A percentile compares a stretch with the other conserved stretches of the same genome.
phyloP scores from a whole-genome alignment of 2,888 invertebrate species.

The Platypus cylindrus region DNA sequence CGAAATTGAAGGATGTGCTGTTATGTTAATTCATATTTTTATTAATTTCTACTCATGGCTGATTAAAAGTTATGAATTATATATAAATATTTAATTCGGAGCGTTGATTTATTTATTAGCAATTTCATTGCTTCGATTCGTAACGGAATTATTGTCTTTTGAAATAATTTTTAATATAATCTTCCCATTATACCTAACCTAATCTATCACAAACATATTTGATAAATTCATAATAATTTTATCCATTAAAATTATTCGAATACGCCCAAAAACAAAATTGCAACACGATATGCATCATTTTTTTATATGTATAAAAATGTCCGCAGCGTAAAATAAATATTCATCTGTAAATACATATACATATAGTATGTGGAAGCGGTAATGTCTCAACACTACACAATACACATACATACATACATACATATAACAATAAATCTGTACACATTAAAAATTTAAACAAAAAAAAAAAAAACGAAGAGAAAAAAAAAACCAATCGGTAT shows the following conservation, averaged over 20 bases:
- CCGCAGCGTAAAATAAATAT: constrained; percentile 28
- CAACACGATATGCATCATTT: constrained; percentile 25
- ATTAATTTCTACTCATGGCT: no score
- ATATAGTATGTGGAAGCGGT: constrained; percentile 18
- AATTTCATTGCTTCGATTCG: no score
- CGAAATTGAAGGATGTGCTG: constrained; percentile 16
- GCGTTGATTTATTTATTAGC: no score
- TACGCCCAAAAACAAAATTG: constrained; percentile 9
- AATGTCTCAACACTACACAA: constrained; percentile 26
- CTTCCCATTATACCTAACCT: constrained; percentile 1
- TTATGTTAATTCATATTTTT: no score
- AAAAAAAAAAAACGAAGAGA: no score
- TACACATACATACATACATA: no score
- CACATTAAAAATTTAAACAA: constrained; percentile 26
- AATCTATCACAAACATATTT: no score
- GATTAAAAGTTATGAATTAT: no score
- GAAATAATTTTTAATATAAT: constrained; percentile 20
- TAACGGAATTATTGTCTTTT: no score
- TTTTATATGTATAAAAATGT: constrained; percentile 25
- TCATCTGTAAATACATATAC: constrained; percentile 30
- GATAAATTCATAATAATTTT: no score
- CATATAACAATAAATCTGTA: constrained; percentile 30
- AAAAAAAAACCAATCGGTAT: constrained; percentile 28
- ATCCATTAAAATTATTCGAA: no score
- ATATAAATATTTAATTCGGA: no score